Evolutionary conservation across 1,140 invertebrate species (phyloP), one percentile per base, ranked within the genome.

Genomic region (Steinernema feltiae): DNA sequence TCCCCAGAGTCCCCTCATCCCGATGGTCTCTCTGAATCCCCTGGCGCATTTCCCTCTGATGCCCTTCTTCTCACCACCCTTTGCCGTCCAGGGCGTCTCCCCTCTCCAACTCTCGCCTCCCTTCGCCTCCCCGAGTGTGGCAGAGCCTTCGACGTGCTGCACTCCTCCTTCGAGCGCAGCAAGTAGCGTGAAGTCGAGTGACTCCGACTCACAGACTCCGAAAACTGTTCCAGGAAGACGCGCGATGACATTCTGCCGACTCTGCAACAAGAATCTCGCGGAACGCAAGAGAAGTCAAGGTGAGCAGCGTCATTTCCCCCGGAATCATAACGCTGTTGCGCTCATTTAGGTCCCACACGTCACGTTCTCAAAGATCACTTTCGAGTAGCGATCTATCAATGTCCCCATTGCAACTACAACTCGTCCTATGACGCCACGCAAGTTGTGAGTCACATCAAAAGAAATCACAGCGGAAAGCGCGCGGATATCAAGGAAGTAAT

Each of bases 281-380:
- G 53, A 63, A 3, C 12, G 24, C 3, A 63, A 63, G 53, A 15
- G 53, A 27, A 63, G 53, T 27, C 53, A 63, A 63, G 53, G 53
- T 63, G 24, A 63, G 53, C 7, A 41, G 35, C 35, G 18, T n/a
- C 7, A 41, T 41, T 41, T 63, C 53, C 12, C 3, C 7, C 24
- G 12, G 53, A 7, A 15, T 7, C 3, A 63, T 46, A 41, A 7
- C 18, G 35, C 35, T 41, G 18, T 41, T 41, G 18, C 18, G 35
- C n/a, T n/a, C 7, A 41, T 63, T 63, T 63, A 63, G 53, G 53
- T n/a, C 53, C 53, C 3, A 63, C 53, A 3, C 53, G 53, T 21
- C 53, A 63, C 53, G 53, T 63, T 63, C 24, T 63, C 15, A 63
- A 63, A 21, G 53, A 63, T 63, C 53, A 63, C 53, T 3, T 63